phyloP scores from a whole-genome alignment of 64 coral and sea anemone species.

The Montipora cactus region DNA sequence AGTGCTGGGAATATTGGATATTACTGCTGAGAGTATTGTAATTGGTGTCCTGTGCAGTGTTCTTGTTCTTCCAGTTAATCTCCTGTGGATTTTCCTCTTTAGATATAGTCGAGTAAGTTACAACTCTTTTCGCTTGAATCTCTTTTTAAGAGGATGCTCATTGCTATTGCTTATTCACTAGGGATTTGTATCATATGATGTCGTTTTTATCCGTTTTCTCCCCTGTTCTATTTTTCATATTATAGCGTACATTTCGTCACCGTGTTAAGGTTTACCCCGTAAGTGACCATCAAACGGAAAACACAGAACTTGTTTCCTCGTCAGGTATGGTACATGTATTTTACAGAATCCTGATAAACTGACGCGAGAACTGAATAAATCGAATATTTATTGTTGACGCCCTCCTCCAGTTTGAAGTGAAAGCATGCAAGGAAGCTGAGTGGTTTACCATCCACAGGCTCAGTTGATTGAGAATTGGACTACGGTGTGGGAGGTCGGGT shows the following conservation, averaged over 20 bases:
- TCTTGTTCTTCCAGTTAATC: conserved; percentile 67
- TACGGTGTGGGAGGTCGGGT: too few species aligned
- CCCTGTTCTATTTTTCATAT: not conserved
- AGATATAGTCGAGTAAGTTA: conserved; percentile 72
- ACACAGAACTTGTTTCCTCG: conserved; percentile 19
- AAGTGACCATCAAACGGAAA: conserved; percentile 1
- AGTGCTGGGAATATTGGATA: conserved; percentile 73
- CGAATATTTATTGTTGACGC: too few species aligned
- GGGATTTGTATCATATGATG: not conserved
- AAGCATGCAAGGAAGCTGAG: too few species aligned
- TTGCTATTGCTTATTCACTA: too few species aligned
- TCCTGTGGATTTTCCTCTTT: conserved; percentile 83
- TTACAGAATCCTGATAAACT: not conserved
- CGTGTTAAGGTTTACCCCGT: conserved; percentile 26
- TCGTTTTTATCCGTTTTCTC: too few species aligned
- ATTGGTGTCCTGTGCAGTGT: conserved; percentile 75
- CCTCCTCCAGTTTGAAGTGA: too few species aligned
- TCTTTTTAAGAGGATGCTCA: not conserved
- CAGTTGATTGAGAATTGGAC: too few species aligned
- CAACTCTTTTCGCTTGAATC: not conserved
- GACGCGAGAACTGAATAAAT: too few species aligned
- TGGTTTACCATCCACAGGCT: too few species aligned
- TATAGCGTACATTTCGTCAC: conserved; percentile 18
- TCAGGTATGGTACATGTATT: not conserved
- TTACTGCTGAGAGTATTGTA: conserved; percentile 56